Evolutionary conservation across 2,113 vertebrate genomes (phyloP).

Genomic region (Propithecus coquereli): DNA sequence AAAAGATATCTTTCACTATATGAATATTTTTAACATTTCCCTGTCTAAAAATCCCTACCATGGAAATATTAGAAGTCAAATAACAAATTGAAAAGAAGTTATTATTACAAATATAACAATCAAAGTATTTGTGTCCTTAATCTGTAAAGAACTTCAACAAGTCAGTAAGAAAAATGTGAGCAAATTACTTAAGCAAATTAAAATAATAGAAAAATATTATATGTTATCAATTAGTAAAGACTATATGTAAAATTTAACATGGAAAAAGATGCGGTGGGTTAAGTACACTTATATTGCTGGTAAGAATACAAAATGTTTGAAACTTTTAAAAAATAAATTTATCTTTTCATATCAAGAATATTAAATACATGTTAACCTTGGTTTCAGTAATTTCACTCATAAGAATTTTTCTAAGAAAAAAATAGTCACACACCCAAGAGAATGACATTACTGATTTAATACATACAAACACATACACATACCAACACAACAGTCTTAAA

Average conservation of each 20-base stretch:
- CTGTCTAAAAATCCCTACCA: background rate
- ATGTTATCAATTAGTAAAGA: background rate
- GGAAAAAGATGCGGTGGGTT: background rate
- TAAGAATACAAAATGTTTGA: background rate
- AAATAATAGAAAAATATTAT: background rate
- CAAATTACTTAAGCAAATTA: background rate
- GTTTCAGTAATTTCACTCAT: background rate
- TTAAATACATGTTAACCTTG: background rate
- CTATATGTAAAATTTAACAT: background rate
- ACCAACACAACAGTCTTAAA: background rate
- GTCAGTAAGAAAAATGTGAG: background rate
- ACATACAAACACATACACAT: background rate
- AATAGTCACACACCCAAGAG: background rate
- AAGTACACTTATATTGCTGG: background rate
- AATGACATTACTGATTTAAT: background rate
- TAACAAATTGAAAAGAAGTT: background rate
- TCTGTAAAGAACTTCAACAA: background rate
- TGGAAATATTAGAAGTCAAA: background rate
- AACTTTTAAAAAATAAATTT: background rate
- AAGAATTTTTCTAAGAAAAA: background rate
- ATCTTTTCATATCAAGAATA: background rate
- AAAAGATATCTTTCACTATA: background rate
- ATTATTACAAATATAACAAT: background rate
- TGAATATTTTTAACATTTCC: background rate
- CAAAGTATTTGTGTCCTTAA: background rate